A percentile compares a stretch with the other conserved stretches of the same genome.
Evolutionary conservation across 2,888 invertebrate genomes (phyloP).

Genomic region (Mimas tiliae): DNA sequence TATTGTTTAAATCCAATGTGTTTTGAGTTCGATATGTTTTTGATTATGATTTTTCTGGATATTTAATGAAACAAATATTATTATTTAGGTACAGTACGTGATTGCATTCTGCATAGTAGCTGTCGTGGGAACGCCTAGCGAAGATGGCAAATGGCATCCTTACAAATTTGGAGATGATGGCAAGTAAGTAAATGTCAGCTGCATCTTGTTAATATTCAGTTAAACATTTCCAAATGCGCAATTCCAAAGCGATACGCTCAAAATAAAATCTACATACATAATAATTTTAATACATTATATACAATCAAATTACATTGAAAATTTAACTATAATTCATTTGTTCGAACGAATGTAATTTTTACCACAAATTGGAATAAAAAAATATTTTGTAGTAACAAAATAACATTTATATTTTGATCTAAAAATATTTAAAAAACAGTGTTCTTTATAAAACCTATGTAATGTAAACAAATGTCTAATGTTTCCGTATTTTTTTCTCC

Average conservation of each 20-base stretch:
- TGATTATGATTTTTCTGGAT: not conserved
- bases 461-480: not conserved
- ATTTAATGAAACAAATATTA: slow-evolving; percentile 26
- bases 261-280: not conserved
- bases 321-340: not conserved
- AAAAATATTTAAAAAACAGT: no score
- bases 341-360: no score
- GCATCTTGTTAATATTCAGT: slow-evolving; percentile 41
- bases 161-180: slow-evolving; percentile 69
- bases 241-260: slow-evolving; percentile 24
- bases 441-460: no score
- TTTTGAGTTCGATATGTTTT: not conserved
- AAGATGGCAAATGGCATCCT: slow-evolving; percentile 74
- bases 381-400: no score
- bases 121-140: slow-evolving; percentile 57
- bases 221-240: slow-evolving; percentile 39
- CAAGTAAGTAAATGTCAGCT: slow-evolving; percentile 75
- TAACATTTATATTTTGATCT: no score
- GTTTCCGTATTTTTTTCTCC: slow-evolving; percentile 28
- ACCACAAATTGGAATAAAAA: no score
- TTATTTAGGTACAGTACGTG: slow-evolving; percentile 54
- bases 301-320: not conserved
- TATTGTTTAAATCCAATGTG: slow-evolving; percentile 22
- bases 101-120: slow-evolving; percentile 66
- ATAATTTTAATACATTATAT: not conserved